Conservation (phyloP, 2,113 vertebrate species). For the Paracanthobrama guichenoti region DNA sequence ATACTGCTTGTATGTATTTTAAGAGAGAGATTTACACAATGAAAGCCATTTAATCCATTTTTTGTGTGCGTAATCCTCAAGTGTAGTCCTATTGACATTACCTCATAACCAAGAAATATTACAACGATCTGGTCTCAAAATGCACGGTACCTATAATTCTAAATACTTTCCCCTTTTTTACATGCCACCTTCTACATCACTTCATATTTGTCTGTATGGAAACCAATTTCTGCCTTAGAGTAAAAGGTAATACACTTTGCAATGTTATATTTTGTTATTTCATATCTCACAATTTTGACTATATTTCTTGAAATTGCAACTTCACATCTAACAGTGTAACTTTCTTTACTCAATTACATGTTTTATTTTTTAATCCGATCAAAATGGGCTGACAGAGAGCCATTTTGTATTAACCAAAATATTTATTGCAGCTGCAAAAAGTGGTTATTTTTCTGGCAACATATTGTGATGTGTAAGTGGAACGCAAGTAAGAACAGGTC, state of each 20-base stretch:
- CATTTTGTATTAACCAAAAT: slow-evolving; percentile 43
- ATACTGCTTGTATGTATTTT: neutral
- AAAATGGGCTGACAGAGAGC: neutral
- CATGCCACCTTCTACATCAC: neutral
- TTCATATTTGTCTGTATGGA: neutral
- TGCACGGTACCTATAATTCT: too few relatives aligned
- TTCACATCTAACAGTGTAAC: neutral
- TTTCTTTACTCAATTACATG: neutral
- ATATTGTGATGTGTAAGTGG: slow-evolving; percentile 45
- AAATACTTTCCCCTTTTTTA: neutral
- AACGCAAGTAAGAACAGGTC: slow-evolving; percentile 42
- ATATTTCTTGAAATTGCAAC: neutral
- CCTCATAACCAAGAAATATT: neutral
- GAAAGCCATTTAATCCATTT: neutral
- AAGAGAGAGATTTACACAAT: neutral
- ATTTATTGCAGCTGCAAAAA: slow-evolving; percentile 52
- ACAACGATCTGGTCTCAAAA: neutral
- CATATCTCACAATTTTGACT: neutral
- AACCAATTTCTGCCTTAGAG: too few relatives aligned
- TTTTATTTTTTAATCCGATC: neutral
- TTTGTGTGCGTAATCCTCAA: neutral
- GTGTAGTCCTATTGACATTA: neutral
- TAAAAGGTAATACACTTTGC: neutral
- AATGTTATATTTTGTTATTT: too few relatives aligned
- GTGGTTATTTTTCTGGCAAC: slow-evolving; percentile 57